phyloP scores from a whole-genome alignment of 1,140 invertebrate species.

The Drosophila ambigua region DNA sequence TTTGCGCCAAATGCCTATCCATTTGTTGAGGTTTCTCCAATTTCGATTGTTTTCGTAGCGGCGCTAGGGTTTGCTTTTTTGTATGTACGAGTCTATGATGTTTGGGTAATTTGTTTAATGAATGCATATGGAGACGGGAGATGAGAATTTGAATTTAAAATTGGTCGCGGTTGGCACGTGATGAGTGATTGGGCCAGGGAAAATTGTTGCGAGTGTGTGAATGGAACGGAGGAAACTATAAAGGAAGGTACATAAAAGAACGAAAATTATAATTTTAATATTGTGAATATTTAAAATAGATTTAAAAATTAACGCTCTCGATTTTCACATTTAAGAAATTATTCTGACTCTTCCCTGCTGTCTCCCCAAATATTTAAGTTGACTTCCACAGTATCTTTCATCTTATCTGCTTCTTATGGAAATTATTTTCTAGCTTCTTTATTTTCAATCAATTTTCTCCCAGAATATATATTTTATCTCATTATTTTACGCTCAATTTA shows the following conservation, averaged over 20 bases:
- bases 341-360: no score
- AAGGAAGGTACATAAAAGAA: no score
- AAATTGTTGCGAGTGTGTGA: not conserved
- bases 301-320: no score
- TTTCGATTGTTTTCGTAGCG: conserved; percentile 14
- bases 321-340: no score
- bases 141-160: conserved; percentile 5
- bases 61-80: conserved; percentile 24
- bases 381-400: no score
- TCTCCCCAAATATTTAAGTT: no score
- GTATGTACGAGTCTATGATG: conserved; percentile 2
- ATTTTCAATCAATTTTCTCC: not conserved
- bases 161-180: conserved; percentile 42
- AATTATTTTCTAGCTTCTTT: no score
- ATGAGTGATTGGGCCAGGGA: conserved; percentile 29
- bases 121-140: conserved; percentile 36
- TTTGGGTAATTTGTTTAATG: conserved; percentile 68
- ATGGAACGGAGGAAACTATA: not conserved
- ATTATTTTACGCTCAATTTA: conserved; percentile 26
- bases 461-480: not conserved
- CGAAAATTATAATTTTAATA: no score
- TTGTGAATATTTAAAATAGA: no score
- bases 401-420: no score
- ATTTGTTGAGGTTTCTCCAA: conserved; percentile 50
- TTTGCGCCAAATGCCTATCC: conserved; percentile 15